These are phyloP conservation scores for Eupithecia subumbrata DNA, from an alignment of 2,888 invertebrate species.

Conservation along the genomic window DNA sequence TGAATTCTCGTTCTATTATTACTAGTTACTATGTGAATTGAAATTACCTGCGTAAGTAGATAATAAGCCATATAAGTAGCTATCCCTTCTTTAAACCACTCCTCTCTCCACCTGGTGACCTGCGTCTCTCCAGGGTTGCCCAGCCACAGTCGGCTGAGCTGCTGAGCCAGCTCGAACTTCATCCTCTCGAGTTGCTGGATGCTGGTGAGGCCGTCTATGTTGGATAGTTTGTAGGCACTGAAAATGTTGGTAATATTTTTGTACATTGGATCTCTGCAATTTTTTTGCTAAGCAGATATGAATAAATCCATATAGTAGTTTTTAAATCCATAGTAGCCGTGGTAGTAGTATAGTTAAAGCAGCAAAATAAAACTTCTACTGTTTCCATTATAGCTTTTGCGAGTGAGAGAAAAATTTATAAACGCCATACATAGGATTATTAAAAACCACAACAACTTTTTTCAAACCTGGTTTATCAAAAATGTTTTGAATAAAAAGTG, in stretches of 20 bases:
- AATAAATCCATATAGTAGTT: background rate
- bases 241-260: constrained; percentile 34
- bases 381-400: too few species aligned
- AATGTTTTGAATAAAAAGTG: too few species aligned
- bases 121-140: constrained; percentile 72
- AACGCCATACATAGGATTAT: too few species aligned
- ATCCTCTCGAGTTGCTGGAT: constrained; percentile 67
- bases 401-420: too few species aligned
- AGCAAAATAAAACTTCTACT: too few species aligned
- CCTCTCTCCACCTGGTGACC: constrained; percentile 72
- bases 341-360: too few species aligned
- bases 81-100: constrained; percentile 79
- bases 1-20: too few species aligned
- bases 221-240: constrained; percentile 64
- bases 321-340: too few species aligned
- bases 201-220: constrained; percentile 63
- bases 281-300: background rate
- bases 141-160: constrained; percentile 73
- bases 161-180: constrained; percentile 72
- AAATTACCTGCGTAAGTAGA: constrained; percentile 67
- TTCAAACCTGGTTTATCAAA: too few species aligned
- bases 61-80: constrained; percentile 75
- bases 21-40: too few species aligned
- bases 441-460: too few species aligned
- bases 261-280: too few species aligned